phyloP scores from a whole-genome alignment of 2,888 invertebrate species.

The Monopis laevigella region DNA sequence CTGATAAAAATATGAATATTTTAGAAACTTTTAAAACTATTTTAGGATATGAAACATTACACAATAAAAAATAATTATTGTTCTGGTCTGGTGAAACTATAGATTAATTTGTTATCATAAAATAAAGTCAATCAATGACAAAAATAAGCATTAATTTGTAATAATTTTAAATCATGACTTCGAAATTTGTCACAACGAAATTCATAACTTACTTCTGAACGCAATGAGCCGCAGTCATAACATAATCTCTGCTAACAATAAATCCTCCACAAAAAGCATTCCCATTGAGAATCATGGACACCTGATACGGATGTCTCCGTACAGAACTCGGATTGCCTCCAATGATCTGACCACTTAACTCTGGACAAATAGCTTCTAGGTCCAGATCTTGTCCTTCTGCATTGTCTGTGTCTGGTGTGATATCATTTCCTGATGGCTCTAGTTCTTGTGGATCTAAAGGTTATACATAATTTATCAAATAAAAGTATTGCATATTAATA shows the following conservation, averaged over 20 bases:
- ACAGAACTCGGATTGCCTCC: constrained; percentile 51
- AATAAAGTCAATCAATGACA: no score
- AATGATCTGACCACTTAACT: constrained; percentile 54
- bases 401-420: neutral
- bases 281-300: constrained; percentile 53
- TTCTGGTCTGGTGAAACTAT: no score
- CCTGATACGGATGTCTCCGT: constrained; percentile 48
- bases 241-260: constrained; percentile 45
- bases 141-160: no score
- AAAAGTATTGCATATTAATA: neutral
- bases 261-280: constrained; percentile 61
- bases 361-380: constrained; percentile 40
- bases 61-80: no score
- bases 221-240: constrained; percentile 58
- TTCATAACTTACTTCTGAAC: constrained; percentile 50
- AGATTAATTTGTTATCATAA: no score
- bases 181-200: no score
- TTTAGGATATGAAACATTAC: no score
- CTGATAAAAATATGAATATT: no score
- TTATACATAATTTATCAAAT: neutral
- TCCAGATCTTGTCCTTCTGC: constrained; percentile 11
- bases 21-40: no score
- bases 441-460: constrained; percentile 46
- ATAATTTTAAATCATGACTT: no score
- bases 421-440: constrained; percentile 21